A percentile compares a stretch with the other conserved stretches of the same genome.
phyloP scores from a whole-genome alignment of 2,888 invertebrate genomes.

The Pardosa pseudoannulata region DNA sequence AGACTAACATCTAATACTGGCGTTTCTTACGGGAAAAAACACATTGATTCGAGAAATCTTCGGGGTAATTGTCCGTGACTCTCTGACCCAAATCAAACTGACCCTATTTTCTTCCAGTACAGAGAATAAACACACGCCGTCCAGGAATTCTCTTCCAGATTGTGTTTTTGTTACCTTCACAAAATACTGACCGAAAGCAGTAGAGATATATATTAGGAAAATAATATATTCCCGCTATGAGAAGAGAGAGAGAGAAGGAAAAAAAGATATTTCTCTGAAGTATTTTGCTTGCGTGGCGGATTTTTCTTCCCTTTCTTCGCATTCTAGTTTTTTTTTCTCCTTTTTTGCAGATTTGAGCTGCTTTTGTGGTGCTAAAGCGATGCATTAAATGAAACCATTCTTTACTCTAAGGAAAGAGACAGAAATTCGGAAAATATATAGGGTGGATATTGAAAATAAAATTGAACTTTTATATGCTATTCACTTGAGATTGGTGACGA shows the following conservation, averaged over 20 bases:
- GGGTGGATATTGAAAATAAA: neutral
- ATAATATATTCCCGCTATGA: constrained; percentile 31
- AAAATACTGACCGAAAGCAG: constrained; percentile 39
- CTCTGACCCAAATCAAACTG: constrained; percentile 65
- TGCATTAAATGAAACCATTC: constrained; percentile 33
- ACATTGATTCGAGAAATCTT: constrained; percentile 11
- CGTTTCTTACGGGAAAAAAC: neutral
- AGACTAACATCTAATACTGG: neutral
- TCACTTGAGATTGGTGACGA: too few relatives aligned
- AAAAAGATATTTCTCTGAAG: constrained; percentile 19
- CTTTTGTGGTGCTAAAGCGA: constrained; percentile 22
- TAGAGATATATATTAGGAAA: constrained; percentile 31
- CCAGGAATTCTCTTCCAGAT: constrained; percentile 38
- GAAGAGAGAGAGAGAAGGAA: too few relatives aligned
- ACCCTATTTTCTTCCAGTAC: constrained; percentile 46
- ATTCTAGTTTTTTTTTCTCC: neutral
- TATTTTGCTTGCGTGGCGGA: constrained; percentile 29
- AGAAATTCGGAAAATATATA: too few relatives aligned
- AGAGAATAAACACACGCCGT: constrained; percentile 49
- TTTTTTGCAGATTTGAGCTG: constrained; percentile 1
- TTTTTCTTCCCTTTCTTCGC: neutral
- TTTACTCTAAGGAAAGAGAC: neutral
- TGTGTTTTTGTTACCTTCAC: constrained; percentile 42
- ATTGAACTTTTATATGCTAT: too few relatives aligned
- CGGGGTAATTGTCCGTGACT: constrained; percentile 65